Conservation (phyloP, 2,113 vertebrate species). For the Orthochromis indermauri region DNA sequence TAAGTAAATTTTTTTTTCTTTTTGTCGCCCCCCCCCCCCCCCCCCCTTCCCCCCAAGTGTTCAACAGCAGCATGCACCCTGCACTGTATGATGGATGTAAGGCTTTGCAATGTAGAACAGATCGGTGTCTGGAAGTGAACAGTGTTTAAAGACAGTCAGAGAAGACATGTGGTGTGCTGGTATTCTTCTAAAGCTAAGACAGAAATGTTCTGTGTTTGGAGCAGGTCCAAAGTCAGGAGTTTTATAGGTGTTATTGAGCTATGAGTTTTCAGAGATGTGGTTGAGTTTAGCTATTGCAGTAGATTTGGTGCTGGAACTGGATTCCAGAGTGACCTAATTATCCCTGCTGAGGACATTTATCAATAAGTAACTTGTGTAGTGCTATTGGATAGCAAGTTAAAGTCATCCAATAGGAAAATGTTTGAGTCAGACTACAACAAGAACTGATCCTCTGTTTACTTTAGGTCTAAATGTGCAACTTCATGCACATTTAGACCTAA, state of each 20-base stretch:
- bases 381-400: background rate
- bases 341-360: background rate
- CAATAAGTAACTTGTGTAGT: background rate
- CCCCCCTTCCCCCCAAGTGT: background rate
- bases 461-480: background rate
- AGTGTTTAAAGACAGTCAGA: background rate
- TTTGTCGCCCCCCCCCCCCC: too few species aligned
- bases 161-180: background rate
- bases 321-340: background rate
- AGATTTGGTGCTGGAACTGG: background rate
- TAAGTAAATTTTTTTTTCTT: too few species aligned
- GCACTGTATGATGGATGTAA: background rate
- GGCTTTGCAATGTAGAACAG: slow-evolving; percentile 27
- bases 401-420: background rate
- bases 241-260: background rate
- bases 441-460: background rate
- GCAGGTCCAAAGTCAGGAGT: background rate
- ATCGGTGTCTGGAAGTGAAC: slow-evolving; percentile 33
- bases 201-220: background rate
- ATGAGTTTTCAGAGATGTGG: background rate
- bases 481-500: background rate
- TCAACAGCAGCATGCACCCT: background rate
- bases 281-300: background rate
- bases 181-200: background rate
- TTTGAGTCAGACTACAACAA: background rate